Evolutionary conservation across 2,888 invertebrate species (phyloP).

Genomic region (Monopis laevigella): DNA sequence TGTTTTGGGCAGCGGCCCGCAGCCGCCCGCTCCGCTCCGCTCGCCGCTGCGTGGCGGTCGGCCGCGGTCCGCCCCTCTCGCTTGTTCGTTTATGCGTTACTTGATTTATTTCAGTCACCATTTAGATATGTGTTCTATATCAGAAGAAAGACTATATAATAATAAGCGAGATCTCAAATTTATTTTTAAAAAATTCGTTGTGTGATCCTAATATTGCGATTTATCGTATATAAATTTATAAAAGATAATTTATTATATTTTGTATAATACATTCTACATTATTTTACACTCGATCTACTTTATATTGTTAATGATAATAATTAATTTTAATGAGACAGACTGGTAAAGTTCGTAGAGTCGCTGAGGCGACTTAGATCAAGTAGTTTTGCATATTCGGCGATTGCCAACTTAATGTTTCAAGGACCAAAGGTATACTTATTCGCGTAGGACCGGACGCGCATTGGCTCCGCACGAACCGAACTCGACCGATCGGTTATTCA

Average conservation of each 20-base stretch:
- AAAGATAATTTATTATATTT: constrained; percentile 67
- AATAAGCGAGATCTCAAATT: constrained; percentile 68
- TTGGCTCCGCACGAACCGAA: constrained; percentile 64
- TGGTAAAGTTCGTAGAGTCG: constrained; percentile 68
- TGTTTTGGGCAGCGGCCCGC: constrained; percentile 13
- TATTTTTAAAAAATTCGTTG: constrained; percentile 61
- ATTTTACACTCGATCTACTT: constrained; percentile 64
- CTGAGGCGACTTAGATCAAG: constrained; percentile 64
- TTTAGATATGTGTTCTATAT: constrained; percentile 62
- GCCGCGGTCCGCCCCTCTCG: constrained; percentile 32
- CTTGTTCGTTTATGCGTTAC: constrained; percentile 55
- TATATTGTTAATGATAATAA: constrained; percentile 64
- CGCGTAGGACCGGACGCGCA: constrained; percentile 66
- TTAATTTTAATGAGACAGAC: constrained; percentile 68
- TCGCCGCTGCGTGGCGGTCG: constrained; percentile 13
- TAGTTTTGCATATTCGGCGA: constrained; percentile 67
- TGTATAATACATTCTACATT: constrained; percentile 64
- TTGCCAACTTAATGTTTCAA: constrained; percentile 63
- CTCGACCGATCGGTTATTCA: constrained; percentile 44
- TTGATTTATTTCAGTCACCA: constrained; percentile 55
- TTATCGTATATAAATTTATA: constrained; percentile 54
- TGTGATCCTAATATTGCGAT: constrained; percentile 62
- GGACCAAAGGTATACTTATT: constrained; percentile 66
- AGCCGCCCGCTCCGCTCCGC: constrained; percentile 18
- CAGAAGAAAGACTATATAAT: constrained; percentile 65